These are phyloP conservation scores for Sinella curviseta DNA, from an alignment of 1,140 invertebrate species.

Conservation along the genomic window DNA sequence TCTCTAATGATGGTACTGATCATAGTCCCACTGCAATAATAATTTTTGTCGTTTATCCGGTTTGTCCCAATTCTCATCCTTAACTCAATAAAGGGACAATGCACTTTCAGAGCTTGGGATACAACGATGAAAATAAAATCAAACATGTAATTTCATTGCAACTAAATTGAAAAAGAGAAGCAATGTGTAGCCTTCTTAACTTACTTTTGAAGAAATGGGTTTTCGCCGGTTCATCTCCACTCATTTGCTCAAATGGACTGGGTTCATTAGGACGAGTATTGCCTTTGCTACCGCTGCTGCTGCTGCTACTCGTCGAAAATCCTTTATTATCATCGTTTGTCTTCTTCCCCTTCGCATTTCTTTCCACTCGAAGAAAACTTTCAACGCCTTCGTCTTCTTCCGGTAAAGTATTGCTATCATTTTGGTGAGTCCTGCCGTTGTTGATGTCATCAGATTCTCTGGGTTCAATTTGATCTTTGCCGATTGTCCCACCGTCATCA, in stretches of 20 bases:
- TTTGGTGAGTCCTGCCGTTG: neutral
- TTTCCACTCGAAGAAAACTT: neutral
- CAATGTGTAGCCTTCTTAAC: neutral
- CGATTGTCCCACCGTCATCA: neutral
- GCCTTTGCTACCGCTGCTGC: neutral
- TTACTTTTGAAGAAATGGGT: constrained; percentile 5
- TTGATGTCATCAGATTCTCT: constrained; percentile 6
- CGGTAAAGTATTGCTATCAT: neutral
- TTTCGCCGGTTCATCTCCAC: neutral
- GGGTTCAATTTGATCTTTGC: neutral
- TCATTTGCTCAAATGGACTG: constrained; percentile 2
- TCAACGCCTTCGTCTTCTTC: neutral
- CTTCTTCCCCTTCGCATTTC: neutral
- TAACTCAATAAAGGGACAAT: neutral
- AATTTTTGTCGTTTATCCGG: too few relatives aligned
- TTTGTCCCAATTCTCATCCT: neutral
- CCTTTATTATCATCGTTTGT: neutral
- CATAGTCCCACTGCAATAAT: too few relatives aligned
- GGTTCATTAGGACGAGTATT: neutral
- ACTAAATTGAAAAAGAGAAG: neutral
- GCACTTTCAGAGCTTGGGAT: neutral
- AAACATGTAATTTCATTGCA: neutral
- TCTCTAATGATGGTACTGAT: too few relatives aligned
- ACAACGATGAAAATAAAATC: neutral
- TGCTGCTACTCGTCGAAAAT: neutral